Base-by-base conservation (phyloP, 2,888 invertebrate genomes). In the Folsomia candida region DNA sequence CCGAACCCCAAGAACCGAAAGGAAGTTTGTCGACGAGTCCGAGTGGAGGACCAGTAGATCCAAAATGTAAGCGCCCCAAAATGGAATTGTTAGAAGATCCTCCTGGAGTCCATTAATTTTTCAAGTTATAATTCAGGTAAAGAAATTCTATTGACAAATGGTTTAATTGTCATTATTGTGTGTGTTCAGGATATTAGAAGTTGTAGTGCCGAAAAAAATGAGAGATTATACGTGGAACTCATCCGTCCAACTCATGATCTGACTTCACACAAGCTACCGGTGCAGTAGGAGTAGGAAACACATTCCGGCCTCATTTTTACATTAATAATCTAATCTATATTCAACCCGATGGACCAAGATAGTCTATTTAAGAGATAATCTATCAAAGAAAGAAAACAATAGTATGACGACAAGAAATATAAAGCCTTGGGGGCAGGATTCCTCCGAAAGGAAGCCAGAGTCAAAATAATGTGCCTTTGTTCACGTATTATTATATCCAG, bases 1-100 rank as follows among this genome's bases (percentile, higher is more conserved):
- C 96, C 0, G 94, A 94, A 81, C 84, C 85, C 28, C 79, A 80
- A 68, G 81, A 81, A 64, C 76, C 81, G 63, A 81, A 81, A 69
- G 76, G 75, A 57, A 66, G 70, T 63, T 62, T 73, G 47, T 71
- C 68, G 26, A 61, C 75, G 4, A 74, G 71, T 62, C 70, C 68
- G 22, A 72, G 65, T 67, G 72, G 70, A 28, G 71, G 67, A 64
- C 59, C 68, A 18, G 68, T 60, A 63, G 77, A 78, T 69, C 77
- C 77, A 69, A 79, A 80, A 80, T 80, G 80, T 80, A 80, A 79
- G 79, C 76, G 80, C 66, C 71, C 76, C 67, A 78, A 78, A 77
- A 79, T 80, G 73, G 79, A 78, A 58, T 70, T 54, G 20, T 71
- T 54, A 22, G 54, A 54, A 54, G 54, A 54, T 54, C 11, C 18